Evolutionary conservation across 2,113 vertebrate genomes (phyloP).

Genomic region (Clinocottus analis): DNA sequence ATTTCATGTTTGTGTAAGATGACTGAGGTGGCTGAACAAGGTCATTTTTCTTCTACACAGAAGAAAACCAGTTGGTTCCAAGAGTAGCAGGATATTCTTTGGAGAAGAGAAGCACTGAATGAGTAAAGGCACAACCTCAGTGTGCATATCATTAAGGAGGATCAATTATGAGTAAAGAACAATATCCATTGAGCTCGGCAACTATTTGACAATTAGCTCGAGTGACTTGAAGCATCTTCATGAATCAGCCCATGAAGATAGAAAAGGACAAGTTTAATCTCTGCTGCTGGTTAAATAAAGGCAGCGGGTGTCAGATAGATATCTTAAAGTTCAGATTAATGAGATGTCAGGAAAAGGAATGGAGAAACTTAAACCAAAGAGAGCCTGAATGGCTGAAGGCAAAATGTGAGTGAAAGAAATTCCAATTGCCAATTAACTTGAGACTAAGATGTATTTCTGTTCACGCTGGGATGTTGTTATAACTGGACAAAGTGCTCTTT

Average conservation of each 20-base stretch:
- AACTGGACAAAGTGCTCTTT: not conserved
- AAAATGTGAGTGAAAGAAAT: not conserved
- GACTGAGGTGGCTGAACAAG: not conserved
- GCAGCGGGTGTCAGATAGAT: not conserved
- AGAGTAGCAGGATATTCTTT: not conserved
- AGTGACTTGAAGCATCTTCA: not conserved
- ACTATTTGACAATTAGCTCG: not conserved
- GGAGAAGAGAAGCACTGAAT: not conserved
- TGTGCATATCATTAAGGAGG: not conserved
- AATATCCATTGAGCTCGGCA: not conserved
- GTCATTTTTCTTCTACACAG: conserved; percentile 15
- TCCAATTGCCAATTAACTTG: not conserved
- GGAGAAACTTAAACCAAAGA: not conserved
- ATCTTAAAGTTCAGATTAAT: not conserved
- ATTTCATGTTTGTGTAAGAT: no score
- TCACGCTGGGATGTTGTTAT: not conserved
- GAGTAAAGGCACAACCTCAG: not conserved
- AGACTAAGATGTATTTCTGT: not conserved
- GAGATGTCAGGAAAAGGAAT: not conserved
- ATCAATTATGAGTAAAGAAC: not conserved
- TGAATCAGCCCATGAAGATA: not conserved
- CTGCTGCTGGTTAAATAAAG: not conserved
- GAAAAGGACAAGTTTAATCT: not conserved
- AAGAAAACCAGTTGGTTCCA: not conserved
- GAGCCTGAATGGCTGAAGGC: not conserved